Base-by-base conservation (phyloP, 2,888 invertebrate species). In the Hemaris fuciformis region DNA sequence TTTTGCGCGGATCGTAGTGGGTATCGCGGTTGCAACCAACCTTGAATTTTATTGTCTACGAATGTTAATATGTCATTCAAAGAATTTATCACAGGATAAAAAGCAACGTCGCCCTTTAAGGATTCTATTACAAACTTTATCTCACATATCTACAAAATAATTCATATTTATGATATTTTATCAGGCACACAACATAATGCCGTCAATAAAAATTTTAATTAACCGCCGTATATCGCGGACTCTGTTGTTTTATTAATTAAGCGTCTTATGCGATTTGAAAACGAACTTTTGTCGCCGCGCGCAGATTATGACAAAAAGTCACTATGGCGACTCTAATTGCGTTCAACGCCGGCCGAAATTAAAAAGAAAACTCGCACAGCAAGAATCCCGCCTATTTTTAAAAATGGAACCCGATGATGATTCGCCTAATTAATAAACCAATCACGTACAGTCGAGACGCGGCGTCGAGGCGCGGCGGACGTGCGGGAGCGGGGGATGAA, bases 341-440 rank as follows among this genome's bases (percentile, higher is more conserved):
- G 87, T 83, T 87, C 90, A 89, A 89, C 89, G 89, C 90, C 85
- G 85, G 75, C 77, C 85, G 70, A 89, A 91, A 89, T 91, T 91
- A 88, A 91, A 91, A 91, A 89, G 89, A 91, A 90, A 91, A 91
- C 80, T 87, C 81, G 79, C 87, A 86, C 85, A 84, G 83, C 80
- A 91, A 91, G 90, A 91, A 92, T 92, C 91, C 91, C 91, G 90
- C 91, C 91, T 92, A 92, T 92, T 91, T 91, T 92, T 91, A 89
- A 92, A 92, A 92, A 91, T 85, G 85, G 79, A 83, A 84, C 83
- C 84, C 80, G 83, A 79, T 77, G 91, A 91, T 91, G 91, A 92
- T 91, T 91, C 91, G 91, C 88, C 90, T 92, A 92, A 92, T 92
- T 92, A 91, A 91, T 91, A 92, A 92, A 90, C 92, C 92, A 92